These are phyloP conservation scores for Chrysodeixis includens DNA, from an alignment of 2,888 invertebrate genomes.

Conservation along the genomic window DNA sequence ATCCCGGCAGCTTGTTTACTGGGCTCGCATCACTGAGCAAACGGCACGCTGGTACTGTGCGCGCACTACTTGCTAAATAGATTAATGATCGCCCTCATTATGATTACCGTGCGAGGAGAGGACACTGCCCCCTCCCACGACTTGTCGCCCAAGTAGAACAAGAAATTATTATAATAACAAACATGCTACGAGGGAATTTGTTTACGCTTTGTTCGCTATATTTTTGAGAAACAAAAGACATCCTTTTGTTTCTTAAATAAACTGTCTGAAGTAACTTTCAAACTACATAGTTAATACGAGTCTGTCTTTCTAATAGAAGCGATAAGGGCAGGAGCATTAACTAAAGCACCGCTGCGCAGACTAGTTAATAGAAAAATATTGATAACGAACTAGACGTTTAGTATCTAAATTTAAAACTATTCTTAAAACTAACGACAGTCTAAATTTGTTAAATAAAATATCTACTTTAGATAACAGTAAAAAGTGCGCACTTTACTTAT, in stretches of 20 bases:
- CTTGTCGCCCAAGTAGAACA: background rate
- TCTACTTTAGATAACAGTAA: slow-evolving; percentile 9
- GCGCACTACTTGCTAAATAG: slow-evolving; percentile 1
- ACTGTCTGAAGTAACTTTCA: background rate
- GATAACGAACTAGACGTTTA: background rate
- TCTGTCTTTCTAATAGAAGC: background rate
- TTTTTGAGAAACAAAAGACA: background rate
- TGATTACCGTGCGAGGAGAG: background rate
- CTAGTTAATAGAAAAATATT: background rate
- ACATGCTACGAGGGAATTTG: background rate
- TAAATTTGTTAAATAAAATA: slow-evolving; percentile 8
- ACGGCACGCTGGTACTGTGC: background rate
- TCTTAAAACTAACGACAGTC: slow-evolving; percentile 3
- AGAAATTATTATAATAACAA: background rate
- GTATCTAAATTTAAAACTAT: background rate
- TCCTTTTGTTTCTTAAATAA: background rate
- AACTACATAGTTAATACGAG: background rate
- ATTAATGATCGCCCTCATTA: background rate
- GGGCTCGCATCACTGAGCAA: background rate
- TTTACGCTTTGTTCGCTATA: background rate
- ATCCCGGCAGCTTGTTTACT: background rate
- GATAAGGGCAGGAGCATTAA: background rate
- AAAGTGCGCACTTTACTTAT: background rate
- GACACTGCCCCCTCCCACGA: background rate
- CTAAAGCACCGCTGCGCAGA: background rate